phyloP scores from a whole-genome alignment of 2,113 vertebrate species.

The Serinus canaria region DNA sequence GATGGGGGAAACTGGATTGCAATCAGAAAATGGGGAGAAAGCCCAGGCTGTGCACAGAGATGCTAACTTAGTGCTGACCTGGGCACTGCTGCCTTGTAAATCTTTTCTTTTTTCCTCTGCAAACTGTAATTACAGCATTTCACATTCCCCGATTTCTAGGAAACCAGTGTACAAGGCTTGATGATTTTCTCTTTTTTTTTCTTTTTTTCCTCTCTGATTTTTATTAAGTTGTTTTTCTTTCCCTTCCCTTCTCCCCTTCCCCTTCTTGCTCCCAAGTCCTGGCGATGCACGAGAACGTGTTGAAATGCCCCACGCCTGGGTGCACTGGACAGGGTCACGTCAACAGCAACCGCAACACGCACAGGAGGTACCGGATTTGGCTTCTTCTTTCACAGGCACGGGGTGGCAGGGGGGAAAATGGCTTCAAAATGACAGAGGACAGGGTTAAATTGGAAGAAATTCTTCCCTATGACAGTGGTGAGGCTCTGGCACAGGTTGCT shows the following conservation, averaged over 20 bases:
- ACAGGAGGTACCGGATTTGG: slow-evolving; percentile 84
- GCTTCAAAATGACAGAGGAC: background rate
- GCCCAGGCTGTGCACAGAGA: background rate
- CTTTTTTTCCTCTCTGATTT: background rate
- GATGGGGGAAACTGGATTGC: background rate
- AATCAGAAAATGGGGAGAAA: background rate
- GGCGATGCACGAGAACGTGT: slow-evolving; percentile 98
- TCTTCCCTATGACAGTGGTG: background rate
- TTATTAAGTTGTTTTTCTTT: slow-evolving; percentile 42
- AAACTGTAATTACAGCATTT: background rate
- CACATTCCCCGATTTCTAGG: background rate
- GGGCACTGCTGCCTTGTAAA: background rate
- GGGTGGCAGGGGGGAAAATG: background rate
- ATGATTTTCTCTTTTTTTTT: background rate
- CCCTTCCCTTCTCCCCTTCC: slow-evolving; percentile 18
- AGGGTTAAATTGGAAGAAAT: background rate
- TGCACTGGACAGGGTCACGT: slow-evolving; percentile 98
- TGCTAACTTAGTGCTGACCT: slow-evolving; percentile 22
- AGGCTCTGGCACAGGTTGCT: background rate
- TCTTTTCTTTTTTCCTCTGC: background rate
- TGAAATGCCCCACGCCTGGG: slow-evolving; percentile 97
- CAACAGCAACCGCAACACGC: slow-evolving; percentile 99
- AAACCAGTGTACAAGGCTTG: background rate
- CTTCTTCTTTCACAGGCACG: background rate
- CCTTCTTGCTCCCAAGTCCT: slow-evolving; percentile 76